These are phyloP conservation scores for Deilephila porcellus DNA, from an alignment of 2,888 invertebrate genomes.

Conservation along the genomic window DNA sequence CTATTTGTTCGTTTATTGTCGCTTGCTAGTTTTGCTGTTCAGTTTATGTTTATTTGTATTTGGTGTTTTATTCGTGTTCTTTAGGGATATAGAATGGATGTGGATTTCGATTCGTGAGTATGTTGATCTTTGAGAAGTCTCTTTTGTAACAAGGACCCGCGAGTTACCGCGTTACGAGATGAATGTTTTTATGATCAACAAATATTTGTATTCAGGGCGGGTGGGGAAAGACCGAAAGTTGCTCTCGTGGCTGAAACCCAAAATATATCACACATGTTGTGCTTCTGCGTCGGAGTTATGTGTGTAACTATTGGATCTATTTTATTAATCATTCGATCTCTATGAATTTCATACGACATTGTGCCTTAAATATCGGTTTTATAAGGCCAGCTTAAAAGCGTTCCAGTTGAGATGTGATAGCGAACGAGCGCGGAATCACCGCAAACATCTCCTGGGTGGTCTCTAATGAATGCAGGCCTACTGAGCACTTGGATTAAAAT, in stretches of 20 bases:
- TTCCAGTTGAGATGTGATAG: not conserved
- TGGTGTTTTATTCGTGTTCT: too few relatives aligned
- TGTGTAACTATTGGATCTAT: not conserved
- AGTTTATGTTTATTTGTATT: not conserved
- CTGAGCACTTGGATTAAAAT: constrained; percentile 30
- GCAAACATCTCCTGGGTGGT: constrained; percentile 26
- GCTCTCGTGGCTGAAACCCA: too few relatives aligned
- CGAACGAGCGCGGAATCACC: constrained; percentile 3
- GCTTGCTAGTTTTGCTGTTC: not conserved
- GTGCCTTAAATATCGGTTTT: not conserved
- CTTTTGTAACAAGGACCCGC: too few relatives aligned
- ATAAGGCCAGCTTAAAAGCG: not conserved
- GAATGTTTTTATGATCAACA: too few relatives aligned
- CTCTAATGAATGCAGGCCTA: constrained; percentile 30
- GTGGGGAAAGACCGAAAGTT: too few relatives aligned
- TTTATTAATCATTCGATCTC: not conserved
- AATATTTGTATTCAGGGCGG: too few relatives aligned
- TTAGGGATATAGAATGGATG: too few relatives aligned
- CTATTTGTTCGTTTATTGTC: constrained; percentile 6
- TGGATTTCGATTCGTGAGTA: too few relatives aligned
- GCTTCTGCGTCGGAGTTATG: not conserved
- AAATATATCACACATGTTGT: too few relatives aligned
- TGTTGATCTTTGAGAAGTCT: too few relatives aligned
- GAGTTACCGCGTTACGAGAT: too few relatives aligned
- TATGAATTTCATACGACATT: not conserved